Conservation (phyloP, 2,113 vertebrate genomes). For the Sigmodon hispidus region DNA sequence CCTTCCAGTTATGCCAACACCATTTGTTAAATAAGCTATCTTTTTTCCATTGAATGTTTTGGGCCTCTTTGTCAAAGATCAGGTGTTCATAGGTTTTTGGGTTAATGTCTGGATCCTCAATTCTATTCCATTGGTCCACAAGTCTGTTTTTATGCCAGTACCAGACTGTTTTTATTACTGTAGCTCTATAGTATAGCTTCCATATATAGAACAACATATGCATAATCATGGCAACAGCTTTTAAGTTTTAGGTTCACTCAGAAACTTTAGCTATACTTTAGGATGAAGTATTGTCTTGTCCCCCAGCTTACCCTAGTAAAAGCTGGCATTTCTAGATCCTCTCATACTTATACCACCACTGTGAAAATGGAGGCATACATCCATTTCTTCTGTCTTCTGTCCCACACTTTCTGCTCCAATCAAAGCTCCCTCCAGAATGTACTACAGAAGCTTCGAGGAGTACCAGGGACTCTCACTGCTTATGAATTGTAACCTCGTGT, state of each 20-base stretch:
- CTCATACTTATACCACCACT: not conserved
- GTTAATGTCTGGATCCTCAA: too few relatives aligned
- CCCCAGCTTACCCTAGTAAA: not conserved
- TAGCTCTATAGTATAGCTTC: too few relatives aligned
- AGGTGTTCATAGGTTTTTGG: too few relatives aligned
- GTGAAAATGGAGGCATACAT: not conserved
- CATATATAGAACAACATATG: conserved; percentile 12
- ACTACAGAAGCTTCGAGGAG: not conserved
- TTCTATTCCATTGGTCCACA: too few relatives aligned
- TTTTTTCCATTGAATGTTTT: too few relatives aligned
- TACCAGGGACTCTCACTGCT: not conserved
- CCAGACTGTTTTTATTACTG: too few relatives aligned
- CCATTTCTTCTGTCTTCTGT: conserved; percentile 38
- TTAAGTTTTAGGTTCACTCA: not conserved
- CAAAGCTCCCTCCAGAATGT: conserved; percentile 13
- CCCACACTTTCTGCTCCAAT: conserved; percentile 24
- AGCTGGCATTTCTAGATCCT: not conserved
- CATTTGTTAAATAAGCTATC: too few relatives aligned
- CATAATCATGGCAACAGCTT: not conserved
- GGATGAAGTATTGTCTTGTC: not conserved
- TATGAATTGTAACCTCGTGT: conserved; percentile 53
- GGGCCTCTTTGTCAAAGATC: too few relatives aligned
- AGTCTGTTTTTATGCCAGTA: too few relatives aligned
- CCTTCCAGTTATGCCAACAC: too few relatives aligned
- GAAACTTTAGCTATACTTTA: not conserved